Evolutionary conservation across 2,888 invertebrate genomes (phyloP).

Genomic region (Carcina quercana): DNA sequence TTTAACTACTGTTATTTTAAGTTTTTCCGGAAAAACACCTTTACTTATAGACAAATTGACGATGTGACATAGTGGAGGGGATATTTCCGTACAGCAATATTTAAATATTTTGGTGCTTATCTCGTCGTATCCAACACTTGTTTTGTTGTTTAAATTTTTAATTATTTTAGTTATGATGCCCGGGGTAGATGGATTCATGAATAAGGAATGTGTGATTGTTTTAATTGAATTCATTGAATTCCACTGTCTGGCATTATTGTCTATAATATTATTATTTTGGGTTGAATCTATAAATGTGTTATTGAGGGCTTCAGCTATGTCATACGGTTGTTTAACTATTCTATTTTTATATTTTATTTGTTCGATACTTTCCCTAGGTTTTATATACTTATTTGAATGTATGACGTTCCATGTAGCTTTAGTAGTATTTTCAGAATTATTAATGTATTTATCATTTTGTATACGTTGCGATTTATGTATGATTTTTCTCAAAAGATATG

Average conservation of each 20-base stretch:
- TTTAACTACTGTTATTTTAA: neutral
- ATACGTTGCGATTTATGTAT: neutral
- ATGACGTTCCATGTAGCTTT: conserved; percentile 4
- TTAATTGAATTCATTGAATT: neutral
- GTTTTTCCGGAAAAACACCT: conserved; percentile 1
- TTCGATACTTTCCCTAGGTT: neutral
- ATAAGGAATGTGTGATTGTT: neutral
- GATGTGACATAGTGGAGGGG: neutral
- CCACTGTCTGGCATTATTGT: neutral
- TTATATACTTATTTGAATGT: neutral
- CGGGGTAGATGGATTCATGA: neutral
- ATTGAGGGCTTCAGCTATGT: conserved; percentile 1
- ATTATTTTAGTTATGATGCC: neutral
- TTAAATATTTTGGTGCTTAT: conserved; percentile 4
- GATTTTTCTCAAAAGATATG: neutral
- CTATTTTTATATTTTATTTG: neutral
- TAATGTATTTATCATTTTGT: neutral
- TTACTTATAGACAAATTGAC: neutral
- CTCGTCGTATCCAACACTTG: conserved; percentile 4
- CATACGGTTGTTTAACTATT: neutral
- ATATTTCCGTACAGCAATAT: neutral
- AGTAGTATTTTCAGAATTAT: neutral
- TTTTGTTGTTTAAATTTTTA: neutral
- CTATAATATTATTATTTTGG: neutral
- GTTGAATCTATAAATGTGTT: neutral